Conservation (phyloP, 2,113 vertebrate genomes). For the Hippopotamus amphibius region DNA sequence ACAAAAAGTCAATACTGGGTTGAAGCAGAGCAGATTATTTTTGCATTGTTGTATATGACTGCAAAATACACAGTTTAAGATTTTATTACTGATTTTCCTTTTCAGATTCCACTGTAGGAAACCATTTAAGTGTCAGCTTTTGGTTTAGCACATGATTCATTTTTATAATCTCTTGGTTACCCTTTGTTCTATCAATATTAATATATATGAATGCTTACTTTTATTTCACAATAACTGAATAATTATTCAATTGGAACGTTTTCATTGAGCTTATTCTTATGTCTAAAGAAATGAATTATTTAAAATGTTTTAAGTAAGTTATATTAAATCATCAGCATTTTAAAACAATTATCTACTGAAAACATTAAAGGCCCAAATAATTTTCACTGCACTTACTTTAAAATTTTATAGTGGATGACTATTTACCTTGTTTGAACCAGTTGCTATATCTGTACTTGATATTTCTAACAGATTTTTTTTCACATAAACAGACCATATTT, state of each 20-base stretch:
- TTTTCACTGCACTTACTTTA: neutral
- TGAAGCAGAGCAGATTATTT: neutral
- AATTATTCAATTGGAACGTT: neutral
- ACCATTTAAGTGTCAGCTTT: neutral
- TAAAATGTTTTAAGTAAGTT: neutral
- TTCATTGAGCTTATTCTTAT: neutral
- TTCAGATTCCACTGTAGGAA: neutral
- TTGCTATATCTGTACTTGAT: conserved; percentile 21
- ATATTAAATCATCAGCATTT: neutral
- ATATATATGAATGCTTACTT: neutral
- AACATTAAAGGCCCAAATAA: conserved; percentile 27
- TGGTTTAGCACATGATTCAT: neutral
- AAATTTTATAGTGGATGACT: neutral
- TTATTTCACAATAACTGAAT: conserved; percentile 43
- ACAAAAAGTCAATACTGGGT: neutral
- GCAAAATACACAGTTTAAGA: neutral
- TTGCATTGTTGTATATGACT: neutral
- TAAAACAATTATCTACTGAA: conserved; percentile 34
- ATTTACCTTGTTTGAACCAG: neutral
- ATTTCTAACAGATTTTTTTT: neutral
- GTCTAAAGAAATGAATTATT: conserved; percentile 23
- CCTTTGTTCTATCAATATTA: neutral
- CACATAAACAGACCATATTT: rapidly evolving
- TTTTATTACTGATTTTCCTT: neutral
- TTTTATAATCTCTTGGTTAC: neutral